Evolutionary conservation across 2,888 invertebrate genomes (phyloP).

Genomic region (Vandiemenella viatica): DNA sequence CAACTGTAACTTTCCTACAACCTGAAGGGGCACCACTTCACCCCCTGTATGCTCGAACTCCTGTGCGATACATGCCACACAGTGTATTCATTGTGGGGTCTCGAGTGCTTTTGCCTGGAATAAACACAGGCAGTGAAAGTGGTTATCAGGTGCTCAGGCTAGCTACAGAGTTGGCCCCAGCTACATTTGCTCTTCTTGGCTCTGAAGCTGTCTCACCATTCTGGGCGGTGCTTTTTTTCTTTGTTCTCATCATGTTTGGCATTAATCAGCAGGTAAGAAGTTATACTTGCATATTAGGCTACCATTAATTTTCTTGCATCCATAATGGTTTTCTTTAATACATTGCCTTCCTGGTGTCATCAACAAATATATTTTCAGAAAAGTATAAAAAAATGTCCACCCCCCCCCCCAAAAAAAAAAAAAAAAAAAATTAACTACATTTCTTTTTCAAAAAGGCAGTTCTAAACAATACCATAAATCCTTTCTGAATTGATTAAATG

Average conservation of each 20-base stretch:
- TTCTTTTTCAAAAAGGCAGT: no score
- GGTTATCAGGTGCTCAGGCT: conserved; percentile 73
- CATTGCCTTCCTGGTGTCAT: no score
- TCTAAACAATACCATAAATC: no score
- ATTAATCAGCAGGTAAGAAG: conserved; percentile 57
- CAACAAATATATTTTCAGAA: no score
- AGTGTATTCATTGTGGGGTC: conserved; percentile 57
- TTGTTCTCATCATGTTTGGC: conserved; percentile 70
- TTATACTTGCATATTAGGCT: no score
- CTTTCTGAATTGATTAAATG: no score
- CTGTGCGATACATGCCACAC: conserved; percentile 52
- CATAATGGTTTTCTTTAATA: no score
- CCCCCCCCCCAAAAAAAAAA: no score
- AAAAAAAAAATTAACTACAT: no score
- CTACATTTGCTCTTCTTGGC: conserved; percentile 62
- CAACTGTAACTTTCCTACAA: conserved; percentile 55
- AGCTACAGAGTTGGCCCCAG: conserved; percentile 80
- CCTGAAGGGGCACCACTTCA: conserved; percentile 44
- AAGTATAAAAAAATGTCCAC: no score
- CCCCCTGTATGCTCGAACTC: conserved; percentile 43
- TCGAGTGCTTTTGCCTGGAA: conserved; percentile 42
- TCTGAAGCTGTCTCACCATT: conserved; percentile 64
- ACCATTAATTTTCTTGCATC: no score
- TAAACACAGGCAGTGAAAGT: conserved; percentile 31
- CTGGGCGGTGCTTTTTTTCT: conserved; percentile 78